A percentile compares a stretch with the other conserved stretches of the same genome.
phyloP scores from a whole-genome alignment of 2,888 invertebrate species.

The Pristionchus japonicus region DNA sequence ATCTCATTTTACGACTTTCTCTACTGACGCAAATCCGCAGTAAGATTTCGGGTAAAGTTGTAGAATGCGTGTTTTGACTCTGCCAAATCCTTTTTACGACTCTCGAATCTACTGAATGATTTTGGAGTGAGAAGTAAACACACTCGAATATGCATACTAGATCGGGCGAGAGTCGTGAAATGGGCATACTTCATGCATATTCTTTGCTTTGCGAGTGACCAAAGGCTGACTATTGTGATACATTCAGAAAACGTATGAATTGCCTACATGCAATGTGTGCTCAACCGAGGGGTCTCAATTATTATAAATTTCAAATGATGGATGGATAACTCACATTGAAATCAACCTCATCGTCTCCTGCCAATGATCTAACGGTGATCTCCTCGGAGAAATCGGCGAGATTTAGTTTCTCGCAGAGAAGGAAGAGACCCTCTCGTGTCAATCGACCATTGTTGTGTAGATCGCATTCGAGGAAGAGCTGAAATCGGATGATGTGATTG shows the following conservation, averaged over 20 bases:
- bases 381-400: constrained; percentile 57
- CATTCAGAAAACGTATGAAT: too few species aligned
- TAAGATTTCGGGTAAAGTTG: too few species aligned
- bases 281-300: too few species aligned
- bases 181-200: not conserved
- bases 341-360: constrained; percentile 54
- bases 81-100: too few species aligned
- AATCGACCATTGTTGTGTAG: constrained; percentile 57
- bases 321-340: constrained; percentile 54
- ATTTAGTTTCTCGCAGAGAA: constrained; percentile 59
- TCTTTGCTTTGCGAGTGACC: not conserved
- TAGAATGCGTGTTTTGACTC: too few species aligned
- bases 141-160: constrained; percentile 16
- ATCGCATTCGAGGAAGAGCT: constrained; percentile 63
- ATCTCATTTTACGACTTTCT: not conserved
- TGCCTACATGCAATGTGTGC: too few species aligned
- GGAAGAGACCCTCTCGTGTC: constrained; percentile 54
- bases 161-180: not conserved
- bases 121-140: not conserved
- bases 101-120: not conserved
- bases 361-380: constrained; percentile 58
- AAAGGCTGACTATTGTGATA: too few species aligned
- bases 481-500: constrained; percentile 26
- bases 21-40: too few species aligned
- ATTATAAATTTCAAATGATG: too few species aligned